These are phyloP conservation scores for Plectropomus leopardus DNA, from an alignment of 2,113 vertebrate species.

Conservation along the genomic window DNA sequence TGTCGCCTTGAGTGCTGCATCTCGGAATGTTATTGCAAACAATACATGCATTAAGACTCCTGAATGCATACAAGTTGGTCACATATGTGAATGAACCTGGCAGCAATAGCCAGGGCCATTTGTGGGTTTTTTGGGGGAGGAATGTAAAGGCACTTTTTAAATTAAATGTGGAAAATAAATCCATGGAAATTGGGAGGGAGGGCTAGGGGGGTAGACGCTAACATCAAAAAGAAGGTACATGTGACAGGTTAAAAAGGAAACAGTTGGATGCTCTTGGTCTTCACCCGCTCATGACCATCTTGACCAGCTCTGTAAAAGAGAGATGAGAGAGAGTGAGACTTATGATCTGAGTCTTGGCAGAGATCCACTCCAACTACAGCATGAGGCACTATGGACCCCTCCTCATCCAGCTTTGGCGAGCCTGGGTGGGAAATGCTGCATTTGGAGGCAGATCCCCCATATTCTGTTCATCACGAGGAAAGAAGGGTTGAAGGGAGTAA, in stretches of 20 bases:
- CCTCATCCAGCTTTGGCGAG: conserved; percentile 20
- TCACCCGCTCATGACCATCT: conserved; percentile 88
- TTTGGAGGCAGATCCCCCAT: conserved; percentile 58
- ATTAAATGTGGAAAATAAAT: conserved; percentile 76
- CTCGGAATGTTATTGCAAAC: conserved; percentile 75
- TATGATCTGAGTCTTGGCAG: background rate
- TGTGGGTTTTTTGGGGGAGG: conserved; percentile 66
- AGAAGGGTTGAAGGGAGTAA: conserved; percentile 31
- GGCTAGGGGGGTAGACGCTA: conserved; percentile 47
- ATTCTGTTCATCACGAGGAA: conserved; percentile 40
- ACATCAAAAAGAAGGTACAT: conserved; percentile 53
- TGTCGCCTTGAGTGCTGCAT: conserved; percentile 57
- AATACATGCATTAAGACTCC: conserved; percentile 48
- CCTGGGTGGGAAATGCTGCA: conserved; percentile 66
- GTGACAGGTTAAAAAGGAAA: conserved; percentile 53
- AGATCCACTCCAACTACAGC: conserved; percentile 70
- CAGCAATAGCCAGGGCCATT: conserved; percentile 26
- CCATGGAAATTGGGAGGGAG: conserved; percentile 43
- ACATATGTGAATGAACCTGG: conserved; percentile 29
- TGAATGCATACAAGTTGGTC: conserved; percentile 60
- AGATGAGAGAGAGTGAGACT: conserved; percentile 59
- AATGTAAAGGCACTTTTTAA: conserved; percentile 87
- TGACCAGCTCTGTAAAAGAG: conserved; percentile 83
- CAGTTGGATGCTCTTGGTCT: conserved; percentile 65
- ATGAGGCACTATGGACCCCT: conserved; percentile 15